Evolutionary conservation across 2,888 invertebrate species (phyloP), one percentile per base, ranked within the genome.

Genomic region (Leptopilina drosophilae): DNA sequence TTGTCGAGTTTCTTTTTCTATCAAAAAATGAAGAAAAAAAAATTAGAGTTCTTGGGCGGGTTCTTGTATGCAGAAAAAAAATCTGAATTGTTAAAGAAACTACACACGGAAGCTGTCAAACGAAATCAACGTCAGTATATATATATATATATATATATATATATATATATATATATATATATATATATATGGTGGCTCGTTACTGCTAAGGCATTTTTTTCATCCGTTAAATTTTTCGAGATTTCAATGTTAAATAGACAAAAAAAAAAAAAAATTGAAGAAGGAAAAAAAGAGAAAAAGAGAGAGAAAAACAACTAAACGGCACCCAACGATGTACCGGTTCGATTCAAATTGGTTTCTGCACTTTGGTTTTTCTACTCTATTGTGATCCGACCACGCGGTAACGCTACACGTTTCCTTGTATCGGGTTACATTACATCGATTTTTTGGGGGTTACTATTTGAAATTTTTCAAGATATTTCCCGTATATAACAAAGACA

Each of bases 71-170:
- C 7, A 84, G 83, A 82, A 81, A 82, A 77, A 66, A 81, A 42
- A 80, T 11, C 42, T 8, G 78, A 80, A 81, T 82, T 78, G 82
- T 81, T 66, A 76, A 80, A 59, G 15, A 69, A 80, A 80, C 80
- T 85, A 85, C 84, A 85, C 84, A 85, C 88, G 89, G 87, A 89
- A 89, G 89, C 90, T 90, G 90, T 90, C 90, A 88, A 86, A 85
- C 84, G 87, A 85, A 86, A 88, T 90, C 88, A 89, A 78, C 85
- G 85, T 88, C 87, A 87, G 82, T 20, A 20, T 20, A 20, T 20
- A 20, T 20, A 20, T n/a, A n/a, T n/a, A n/a, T n/a, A n/a, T n/a
- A n/a, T n/a, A n/a, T n/a, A n/a, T n/a, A n/a, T n/a, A n/a, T n/a
- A n/a, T n/a, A n/a, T n/a, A n/a, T n/a, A n/a, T n/a, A n/a, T n/a